A percentile compares a stretch with the other conserved stretches of the same genome.
Conservation (phyloP, 2,888 invertebrate genomes). For the Lamellibrachia satsuma region DNA sequence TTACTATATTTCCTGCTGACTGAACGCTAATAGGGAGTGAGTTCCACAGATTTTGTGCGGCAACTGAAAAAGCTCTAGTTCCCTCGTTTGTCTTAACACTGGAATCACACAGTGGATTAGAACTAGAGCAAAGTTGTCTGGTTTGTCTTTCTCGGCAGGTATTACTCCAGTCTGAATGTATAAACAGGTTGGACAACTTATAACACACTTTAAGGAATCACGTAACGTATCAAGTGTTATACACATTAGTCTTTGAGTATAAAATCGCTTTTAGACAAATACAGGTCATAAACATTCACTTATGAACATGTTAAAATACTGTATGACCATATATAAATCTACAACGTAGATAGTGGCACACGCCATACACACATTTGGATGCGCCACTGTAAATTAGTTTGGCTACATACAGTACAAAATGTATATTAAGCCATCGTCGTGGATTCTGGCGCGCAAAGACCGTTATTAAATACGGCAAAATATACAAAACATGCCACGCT, state of each 20-base stretch:
- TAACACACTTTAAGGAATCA: not conserved
- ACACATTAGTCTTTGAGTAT: not conserved
- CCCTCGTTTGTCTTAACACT: no score
- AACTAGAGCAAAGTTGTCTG: no score
- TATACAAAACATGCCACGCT: constrained; percentile 1
- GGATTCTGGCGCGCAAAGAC: not conserved
- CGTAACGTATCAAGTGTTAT: not conserved
- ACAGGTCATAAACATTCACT: not conserved
- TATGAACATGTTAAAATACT: not conserved
- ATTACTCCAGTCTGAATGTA: not conserved
- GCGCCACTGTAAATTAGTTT: not conserved
- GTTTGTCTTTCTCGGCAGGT: no score
- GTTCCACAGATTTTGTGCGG: no score
- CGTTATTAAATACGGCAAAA: not conserved
- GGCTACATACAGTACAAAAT: not conserved
- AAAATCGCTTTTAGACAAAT: not conserved
- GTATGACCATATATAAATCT: not conserved
- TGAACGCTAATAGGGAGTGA: no score
- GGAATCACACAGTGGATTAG: no score
- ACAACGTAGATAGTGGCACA: not conserved
- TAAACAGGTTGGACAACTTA: not conserved
- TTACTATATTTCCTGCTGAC: no score
- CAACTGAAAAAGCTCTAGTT: no score
- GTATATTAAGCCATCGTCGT: not conserved
- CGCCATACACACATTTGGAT: not conserved